phyloP scores from a whole-genome alignment of 2,113 vertebrate genomes.

The Speoplatyrhinus poulsoni region DNA sequence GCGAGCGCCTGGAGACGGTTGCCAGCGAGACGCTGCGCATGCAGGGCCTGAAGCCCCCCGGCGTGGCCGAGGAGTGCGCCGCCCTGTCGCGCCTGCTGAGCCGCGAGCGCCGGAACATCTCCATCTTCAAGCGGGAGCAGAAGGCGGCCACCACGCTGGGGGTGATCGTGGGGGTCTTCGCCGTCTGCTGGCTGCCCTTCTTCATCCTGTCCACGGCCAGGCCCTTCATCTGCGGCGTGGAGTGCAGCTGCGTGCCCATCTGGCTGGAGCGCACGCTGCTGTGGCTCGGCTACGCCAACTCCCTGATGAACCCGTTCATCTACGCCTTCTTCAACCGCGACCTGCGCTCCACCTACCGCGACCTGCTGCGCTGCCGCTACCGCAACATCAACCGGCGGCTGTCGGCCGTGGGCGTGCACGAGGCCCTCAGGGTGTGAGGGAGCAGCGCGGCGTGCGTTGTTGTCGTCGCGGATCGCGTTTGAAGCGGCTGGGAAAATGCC shows the following conservation, averaged over 20 bases:
- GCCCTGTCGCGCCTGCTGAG: conserved; percentile 76
- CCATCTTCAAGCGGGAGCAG: conserved; percentile 82
- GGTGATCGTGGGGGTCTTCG: conserved; percentile 80
- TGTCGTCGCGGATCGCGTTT: conserved; percentile 3
- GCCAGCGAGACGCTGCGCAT: conserved; percentile 72
- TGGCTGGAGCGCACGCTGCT: conserved; percentile 81
- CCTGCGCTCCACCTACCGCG: conserved; percentile 79
- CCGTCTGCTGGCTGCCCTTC: conserved; percentile 81
- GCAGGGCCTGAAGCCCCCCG: conserved; percentile 77
- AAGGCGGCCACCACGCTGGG: conserved; percentile 82
- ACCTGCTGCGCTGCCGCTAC: conserved; percentile 80
- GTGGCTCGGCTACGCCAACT: conserved; percentile 83
- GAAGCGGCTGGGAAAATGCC: neutral
- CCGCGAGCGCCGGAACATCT: conserved; percentile 79
- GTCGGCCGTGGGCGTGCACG: conserved; percentile 80
- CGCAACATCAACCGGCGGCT: conserved; percentile 82
- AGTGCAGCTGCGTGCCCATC: conserved; percentile 82
- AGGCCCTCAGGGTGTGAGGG: conserved; percentile 74
- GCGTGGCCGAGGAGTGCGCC: conserved; percentile 74
- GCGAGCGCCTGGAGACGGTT: conserved; percentile 65
- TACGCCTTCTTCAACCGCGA: conserved; percentile 84
- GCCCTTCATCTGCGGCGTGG: conserved; percentile 79
- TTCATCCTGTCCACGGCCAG: conserved; percentile 80
- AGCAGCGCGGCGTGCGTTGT: neutral
- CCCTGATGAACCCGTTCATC: conserved; percentile 83